phyloP scores from a whole-genome alignment of 2,797 vertebrate genomes.

The Morelia viridis region DNA sequence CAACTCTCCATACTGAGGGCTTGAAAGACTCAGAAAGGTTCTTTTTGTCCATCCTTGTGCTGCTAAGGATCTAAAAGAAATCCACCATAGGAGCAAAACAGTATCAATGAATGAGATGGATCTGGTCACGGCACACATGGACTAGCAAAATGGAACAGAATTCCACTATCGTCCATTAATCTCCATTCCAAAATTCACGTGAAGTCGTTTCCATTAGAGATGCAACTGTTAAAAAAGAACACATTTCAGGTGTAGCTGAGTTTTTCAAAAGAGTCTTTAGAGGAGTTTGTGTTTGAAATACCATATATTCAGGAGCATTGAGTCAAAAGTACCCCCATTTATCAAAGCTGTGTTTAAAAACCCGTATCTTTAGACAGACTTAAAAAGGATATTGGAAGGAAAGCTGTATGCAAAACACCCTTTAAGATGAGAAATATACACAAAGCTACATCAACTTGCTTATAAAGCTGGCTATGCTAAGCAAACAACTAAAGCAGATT shows the following conservation, averaged over 20 bases:
- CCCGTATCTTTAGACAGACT: not conserved
- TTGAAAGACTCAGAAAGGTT: not conserved
- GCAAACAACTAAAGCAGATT: not conserved
- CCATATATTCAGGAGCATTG: not conserved
- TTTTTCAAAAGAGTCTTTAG: not conserved
- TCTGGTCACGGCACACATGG: too few species aligned
- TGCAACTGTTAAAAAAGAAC: not conserved
- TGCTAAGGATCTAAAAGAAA: not conserved
- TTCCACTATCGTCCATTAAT: too few species aligned
- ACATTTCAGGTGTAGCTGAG: not conserved
- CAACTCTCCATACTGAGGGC: not conserved
- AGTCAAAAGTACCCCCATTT: not conserved
- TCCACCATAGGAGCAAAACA: not conserved
- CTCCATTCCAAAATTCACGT: too few species aligned
- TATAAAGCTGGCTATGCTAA: not conserved
- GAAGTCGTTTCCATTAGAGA: too few species aligned
- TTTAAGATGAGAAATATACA: not conserved
- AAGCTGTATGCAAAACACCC: not conserved
- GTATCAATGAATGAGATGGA: too few species aligned
- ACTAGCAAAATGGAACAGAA: too few species aligned
- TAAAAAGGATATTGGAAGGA: not conserved
- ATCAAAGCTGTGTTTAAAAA: not conserved
- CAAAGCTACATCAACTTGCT: not conserved
- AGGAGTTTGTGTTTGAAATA: not conserved
- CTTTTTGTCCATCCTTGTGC: not conserved